Evolutionary conservation across 2,888 invertebrate species (phyloP).

Genomic region (Hoplodrina blanda): DNA sequence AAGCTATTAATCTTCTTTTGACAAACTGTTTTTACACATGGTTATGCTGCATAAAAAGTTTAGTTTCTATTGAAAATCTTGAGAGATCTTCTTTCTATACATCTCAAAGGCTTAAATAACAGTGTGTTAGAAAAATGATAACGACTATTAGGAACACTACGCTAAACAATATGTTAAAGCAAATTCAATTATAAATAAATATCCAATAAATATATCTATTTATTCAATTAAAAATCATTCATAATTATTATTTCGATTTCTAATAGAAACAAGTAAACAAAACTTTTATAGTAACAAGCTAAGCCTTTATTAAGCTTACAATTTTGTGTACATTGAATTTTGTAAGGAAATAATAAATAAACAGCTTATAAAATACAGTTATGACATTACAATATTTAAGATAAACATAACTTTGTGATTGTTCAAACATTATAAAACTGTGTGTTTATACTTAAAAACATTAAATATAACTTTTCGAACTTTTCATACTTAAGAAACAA

Average conservation of each 20-base stretch:
- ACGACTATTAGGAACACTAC: too few species aligned
- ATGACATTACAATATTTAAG: slow-evolving; percentile 46
- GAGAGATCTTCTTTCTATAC: not conserved
- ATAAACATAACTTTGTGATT: slow-evolving; percentile 38
- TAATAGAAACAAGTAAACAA: slow-evolving; percentile 32
- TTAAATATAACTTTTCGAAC: not conserved
- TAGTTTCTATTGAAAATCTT: slow-evolving; percentile 17
- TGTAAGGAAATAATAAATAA: slow-evolving; percentile 56
- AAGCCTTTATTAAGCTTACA: slow-evolving; percentile 67
- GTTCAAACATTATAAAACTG: slow-evolving; percentile 36
- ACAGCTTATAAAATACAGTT: slow-evolving; percentile 48
- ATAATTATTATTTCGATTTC: not conserved
- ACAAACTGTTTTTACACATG: slow-evolving; percentile 33
- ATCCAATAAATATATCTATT: too few species aligned
- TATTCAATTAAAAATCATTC: too few species aligned
- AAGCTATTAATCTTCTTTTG: slow-evolving; percentile 61
- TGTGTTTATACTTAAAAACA: not conserved
- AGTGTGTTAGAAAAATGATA: too few species aligned
- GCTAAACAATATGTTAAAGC: too few species aligned
- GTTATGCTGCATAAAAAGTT: slow-evolving; percentile 20
- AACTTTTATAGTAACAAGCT: slow-evolving; percentile 52
- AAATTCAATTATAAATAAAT: too few species aligned
- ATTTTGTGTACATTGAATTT: slow-evolving; percentile 53
- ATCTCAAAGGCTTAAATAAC: not conserved
- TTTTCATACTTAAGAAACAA: not conserved